phyloP scores from a whole-genome alignment of 1,140 invertebrate genomes.

The Saccostrea glomerata region DNA sequence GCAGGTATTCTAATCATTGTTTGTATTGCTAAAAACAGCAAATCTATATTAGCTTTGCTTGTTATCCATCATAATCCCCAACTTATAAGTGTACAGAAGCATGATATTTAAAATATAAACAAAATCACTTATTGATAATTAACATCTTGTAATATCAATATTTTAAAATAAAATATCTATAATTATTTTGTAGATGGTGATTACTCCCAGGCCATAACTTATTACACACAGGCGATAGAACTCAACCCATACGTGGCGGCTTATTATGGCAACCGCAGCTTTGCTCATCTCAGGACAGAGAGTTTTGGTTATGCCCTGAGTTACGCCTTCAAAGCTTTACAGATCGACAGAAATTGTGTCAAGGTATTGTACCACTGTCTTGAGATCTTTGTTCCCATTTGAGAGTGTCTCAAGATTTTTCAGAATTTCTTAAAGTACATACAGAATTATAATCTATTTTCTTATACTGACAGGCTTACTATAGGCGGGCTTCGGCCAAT shows the following conservation, averaged over 20 bases:
- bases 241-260: slow-evolving; percentile 87
- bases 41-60: too few species aligned
- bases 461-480: slow-evolving; percentile 86
- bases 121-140: too few species aligned
- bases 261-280: slow-evolving; percentile 92
- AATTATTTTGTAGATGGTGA: slow-evolving; percentile 88
- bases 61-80: too few species aligned
- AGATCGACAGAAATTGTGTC: slow-evolving; percentile 86
- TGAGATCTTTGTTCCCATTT: neutral
- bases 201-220: slow-evolving; percentile 92
- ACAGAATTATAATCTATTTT: neutral
- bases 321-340: slow-evolving; percentile 95
- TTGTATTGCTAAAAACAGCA: too few species aligned
- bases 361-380: neutral
- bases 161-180: neutral
- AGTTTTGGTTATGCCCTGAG: slow-evolving; percentile 94
- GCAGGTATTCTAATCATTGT: neutral
- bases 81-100: too few species aligned
- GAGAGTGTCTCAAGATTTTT: neutral
- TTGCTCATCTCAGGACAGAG: slow-evolving; percentile 94
- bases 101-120: too few species aligned
- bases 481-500: slow-evolving; percentile 93
- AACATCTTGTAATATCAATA: neutral
- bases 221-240: slow-evolving; percentile 95
- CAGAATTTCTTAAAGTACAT: neutral